Conservation (phyloP, 2,888 invertebrate genomes). For the Eupithecia abbreviata region DNA sequence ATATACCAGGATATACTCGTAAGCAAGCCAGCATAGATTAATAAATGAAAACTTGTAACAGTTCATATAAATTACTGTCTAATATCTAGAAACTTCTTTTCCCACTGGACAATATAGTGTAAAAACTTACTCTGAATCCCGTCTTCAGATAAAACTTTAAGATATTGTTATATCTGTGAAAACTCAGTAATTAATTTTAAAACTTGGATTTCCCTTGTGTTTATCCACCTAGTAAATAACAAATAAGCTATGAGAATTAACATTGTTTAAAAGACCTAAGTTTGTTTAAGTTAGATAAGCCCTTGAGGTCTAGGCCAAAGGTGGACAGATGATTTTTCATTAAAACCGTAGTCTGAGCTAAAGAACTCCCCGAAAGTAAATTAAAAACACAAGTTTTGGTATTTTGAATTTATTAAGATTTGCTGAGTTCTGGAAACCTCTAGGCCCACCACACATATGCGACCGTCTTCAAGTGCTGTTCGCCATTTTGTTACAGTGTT, state of each 20-base stretch:
- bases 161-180: constrained; percentile 23
- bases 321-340: background rate
- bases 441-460: too few relatives aligned
- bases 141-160: constrained; percentile 27
- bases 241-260: constrained; percentile 8
- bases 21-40: background rate
- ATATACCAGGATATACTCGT: background rate
- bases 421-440: too few relatives aligned
- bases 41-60: background rate
- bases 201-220: constrained; percentile 23
- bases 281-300: background rate
- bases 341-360: background rate
- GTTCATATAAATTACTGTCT: background rate
- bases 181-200: constrained; percentile 25
- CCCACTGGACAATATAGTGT: constrained; percentile 8
- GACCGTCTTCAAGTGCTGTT: too few relatives aligned
- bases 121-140: constrained; percentile 16
- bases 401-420: too few relatives aligned
- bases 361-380: too few relatives aligned
- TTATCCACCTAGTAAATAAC: constrained; percentile 7
- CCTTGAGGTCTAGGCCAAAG: background rate
- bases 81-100: background rate
- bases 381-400: too few relatives aligned
- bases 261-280: background rate
- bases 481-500: too few relatives aligned